A percentile compares a stretch with the other conserved stretches of the same genome.
phyloP scores from a whole-genome alignment of 2,888 invertebrate genomes.

The Troides aeacus region DNA sequence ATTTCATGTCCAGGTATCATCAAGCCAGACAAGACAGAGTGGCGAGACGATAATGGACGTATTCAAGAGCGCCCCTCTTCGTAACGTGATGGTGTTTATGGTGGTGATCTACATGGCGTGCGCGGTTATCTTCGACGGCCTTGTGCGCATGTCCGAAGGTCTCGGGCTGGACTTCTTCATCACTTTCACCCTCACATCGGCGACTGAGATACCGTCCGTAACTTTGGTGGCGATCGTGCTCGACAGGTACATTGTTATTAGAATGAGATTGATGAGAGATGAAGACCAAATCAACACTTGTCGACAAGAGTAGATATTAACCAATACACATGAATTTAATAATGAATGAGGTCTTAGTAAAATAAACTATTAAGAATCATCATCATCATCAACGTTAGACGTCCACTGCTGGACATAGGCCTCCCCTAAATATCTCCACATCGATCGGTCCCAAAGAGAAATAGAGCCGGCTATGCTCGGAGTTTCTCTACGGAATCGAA shows the following conservation, averaged over 20 bases:
- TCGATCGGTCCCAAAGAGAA: too few relatives aligned
- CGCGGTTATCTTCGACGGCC: slow-evolving; percentile 67
- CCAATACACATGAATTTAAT: too few relatives aligned
- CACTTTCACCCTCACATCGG: slow-evolving; percentile 68
- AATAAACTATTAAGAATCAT: too few relatives aligned
- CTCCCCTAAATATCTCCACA: too few relatives aligned
- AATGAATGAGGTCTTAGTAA: too few relatives aligned
- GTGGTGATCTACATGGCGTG: slow-evolving; percentile 64
- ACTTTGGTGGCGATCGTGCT: slow-evolving; percentile 60
- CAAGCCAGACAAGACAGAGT: slow-evolving; percentile 54
- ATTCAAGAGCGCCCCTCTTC: slow-evolving; percentile 53
- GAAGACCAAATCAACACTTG: too few relatives aligned
- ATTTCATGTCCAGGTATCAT: slow-evolving; percentile 49
- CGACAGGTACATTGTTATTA: slow-evolving; percentile 50
- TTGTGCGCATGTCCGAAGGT: slow-evolving; percentile 70
- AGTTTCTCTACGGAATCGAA: too few relatives aligned
- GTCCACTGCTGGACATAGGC: too few relatives aligned
- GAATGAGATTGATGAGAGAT: background rate
- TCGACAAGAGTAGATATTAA: too few relatives aligned
- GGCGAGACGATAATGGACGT: slow-evolving; percentile 55
- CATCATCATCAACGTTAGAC: too few relatives aligned
- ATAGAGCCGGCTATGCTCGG: too few relatives aligned
- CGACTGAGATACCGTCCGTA: slow-evolving; percentile 71
- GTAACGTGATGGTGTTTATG: slow-evolving; percentile 55
- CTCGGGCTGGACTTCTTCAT: slow-evolving; percentile 71